Base-by-base conservation (phyloP, 2,113 vertebrate genomes). In the western clawed frog (Xenopus tropicalis) region DNA sequence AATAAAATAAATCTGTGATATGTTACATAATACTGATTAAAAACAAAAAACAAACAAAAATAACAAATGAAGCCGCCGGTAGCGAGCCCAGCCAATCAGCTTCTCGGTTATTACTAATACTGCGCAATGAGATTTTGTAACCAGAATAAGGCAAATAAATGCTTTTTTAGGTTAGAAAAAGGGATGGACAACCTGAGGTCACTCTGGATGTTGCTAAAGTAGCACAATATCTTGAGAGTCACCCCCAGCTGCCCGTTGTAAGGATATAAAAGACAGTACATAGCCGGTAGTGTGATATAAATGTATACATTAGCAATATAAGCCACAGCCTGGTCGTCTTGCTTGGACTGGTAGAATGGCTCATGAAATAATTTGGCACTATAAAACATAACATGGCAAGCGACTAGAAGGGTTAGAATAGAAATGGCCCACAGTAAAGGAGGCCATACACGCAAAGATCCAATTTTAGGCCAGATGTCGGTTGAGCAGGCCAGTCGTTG, bases 1-100 rank as follows among this genome's bases (percentile, higher is more conserved):
- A 92, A 92, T 91, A 92, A 91, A 91, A 92, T 92, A 92, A 91
- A 90, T 92, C 89, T 92, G 90, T 75, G 89, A 89, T 91, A 91
- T 92, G 89, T 90, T 91, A 91, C 85, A 91, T 89, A 91, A 91
- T 90, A 91, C 88, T 91, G 90, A 90, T 88, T n/a, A 54, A 54
- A 54, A 54, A 17, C 52, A 54, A 54, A n/a, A n/a, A n/a, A n/a
- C n/a, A n/a, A 54, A 54, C 52, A 86, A 68, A 85, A 61, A 43
- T 61, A 46, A 11, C 20, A 21, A 59, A 23, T 54, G 7, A 54
- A 25, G 63, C 83, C 78, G 85, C 19, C 43, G 75, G 83, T 86
- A 85, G 86, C 51, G 82, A 85, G 78, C 85, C 86, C 78, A 89
- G 86, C 85, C 85, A 84, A 88, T 86, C 81, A 0, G 77, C 68